A percentile compares a stretch with the other conserved stretches of the same genome.
Conservation (phyloP, 1,140 invertebrate species). For the Sogatella furcifera region DNA sequence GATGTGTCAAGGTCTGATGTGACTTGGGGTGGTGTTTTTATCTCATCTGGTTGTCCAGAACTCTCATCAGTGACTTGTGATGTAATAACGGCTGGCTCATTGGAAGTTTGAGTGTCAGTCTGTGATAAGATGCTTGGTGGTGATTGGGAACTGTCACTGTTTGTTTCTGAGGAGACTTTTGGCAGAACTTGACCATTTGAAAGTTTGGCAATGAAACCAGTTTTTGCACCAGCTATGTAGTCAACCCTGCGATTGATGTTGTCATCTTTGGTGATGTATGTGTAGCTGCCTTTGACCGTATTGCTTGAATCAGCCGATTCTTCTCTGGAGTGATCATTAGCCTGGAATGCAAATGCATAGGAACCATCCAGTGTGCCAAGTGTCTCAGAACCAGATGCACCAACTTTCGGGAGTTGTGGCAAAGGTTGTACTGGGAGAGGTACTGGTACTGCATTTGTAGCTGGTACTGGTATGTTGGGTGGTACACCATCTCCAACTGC, state of each 20-base stretch:
- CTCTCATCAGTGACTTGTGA: too few relatives aligned
- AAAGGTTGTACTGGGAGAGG: too few relatives aligned
- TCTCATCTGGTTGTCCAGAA: too few relatives aligned
- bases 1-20: background rate
- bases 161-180: background rate
- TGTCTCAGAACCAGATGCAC: background rate
- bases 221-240: slow-evolving; percentile 19
- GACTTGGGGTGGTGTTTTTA: background rate
- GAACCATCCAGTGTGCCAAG: slow-evolving; percentile 15
- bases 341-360: slow-evolving; percentile 24
- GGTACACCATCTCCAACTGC: slow-evolving; percentile 9
- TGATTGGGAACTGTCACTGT: background rate
- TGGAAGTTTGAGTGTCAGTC: background rate
- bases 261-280: slow-evolving; percentile 18
- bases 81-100: too few relatives aligned
- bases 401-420: too few relatives aligned
- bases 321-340: slow-evolving; percentile 20
- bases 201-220: slow-evolving; percentile 20
- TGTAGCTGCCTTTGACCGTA: slow-evolving; percentile 24
- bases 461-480: background rate
- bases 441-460: too few relatives aligned
- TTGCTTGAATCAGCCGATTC: slow-evolving; percentile 23
- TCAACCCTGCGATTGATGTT: slow-evolving; percentile 17
- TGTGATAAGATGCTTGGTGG: background rate
- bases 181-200: background rate